Conservation (phyloP, 2,888 invertebrate genomes). For the Melanchra persicariae region DNA sequence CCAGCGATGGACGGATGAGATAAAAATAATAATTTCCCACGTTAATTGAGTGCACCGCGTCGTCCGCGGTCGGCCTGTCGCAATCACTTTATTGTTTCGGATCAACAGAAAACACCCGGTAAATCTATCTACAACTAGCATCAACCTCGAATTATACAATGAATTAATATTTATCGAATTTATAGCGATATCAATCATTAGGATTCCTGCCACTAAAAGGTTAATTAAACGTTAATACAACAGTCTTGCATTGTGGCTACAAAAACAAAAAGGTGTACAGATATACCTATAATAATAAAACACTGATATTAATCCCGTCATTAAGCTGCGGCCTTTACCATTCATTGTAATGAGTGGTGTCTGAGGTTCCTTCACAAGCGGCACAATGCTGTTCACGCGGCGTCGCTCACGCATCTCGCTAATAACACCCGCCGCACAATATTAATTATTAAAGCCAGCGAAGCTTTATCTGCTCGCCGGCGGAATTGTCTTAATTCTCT, state of each 20-base stretch:
- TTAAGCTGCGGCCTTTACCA: conserved; percentile 62
- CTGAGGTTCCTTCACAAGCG: conserved; percentile 63
- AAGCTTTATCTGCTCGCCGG: conserved; percentile 75
- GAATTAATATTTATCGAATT: conserved; percentile 57
- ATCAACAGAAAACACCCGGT: conserved; percentile 62
- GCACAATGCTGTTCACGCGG: conserved; percentile 63
- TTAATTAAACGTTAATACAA: conserved; percentile 57
- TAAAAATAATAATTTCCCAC: conserved; percentile 77
- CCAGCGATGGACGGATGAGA: conserved; percentile 68
- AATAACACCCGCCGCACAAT: conserved; percentile 62
- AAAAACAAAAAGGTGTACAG: conserved; percentile 41
- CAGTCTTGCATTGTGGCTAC: conserved; percentile 11
- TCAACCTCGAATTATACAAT: conserved; percentile 60
- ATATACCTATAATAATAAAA: conserved; percentile 47
- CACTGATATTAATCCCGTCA: conserved; percentile 60
- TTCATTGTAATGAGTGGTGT: conserved; percentile 59
- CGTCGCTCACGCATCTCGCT: conserved; percentile 58
- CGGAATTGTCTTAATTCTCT: conserved; percentile 84
- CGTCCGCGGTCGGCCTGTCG: conserved; percentile 59
- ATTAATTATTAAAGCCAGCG: conserved; percentile 75
- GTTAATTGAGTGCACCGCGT: conserved; percentile 73
- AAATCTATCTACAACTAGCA: conserved; percentile 57
- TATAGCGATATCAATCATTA: conserved; percentile 49
- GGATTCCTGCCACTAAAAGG: conserved; percentile 38
- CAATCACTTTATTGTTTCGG: conserved; percentile 73